These are phyloP conservation scores for Hermetia illucens DNA, from an alignment of 1,140 invertebrate genomes.

Conservation along the genomic window DNA sequence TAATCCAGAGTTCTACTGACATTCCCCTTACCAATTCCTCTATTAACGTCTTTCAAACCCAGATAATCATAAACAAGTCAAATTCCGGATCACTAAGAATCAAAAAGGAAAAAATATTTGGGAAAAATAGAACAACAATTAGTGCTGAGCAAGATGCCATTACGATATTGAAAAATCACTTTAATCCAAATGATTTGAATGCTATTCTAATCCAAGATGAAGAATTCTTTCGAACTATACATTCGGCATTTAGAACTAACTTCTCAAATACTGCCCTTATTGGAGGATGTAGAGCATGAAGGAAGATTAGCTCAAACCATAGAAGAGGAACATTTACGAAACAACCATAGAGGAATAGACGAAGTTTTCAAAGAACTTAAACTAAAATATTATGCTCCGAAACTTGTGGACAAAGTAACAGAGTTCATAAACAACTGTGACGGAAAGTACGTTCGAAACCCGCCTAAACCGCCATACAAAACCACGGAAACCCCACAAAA, in stretches of 20 bases:
- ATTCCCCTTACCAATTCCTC: too few species aligned
- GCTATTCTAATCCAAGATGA: neutral
- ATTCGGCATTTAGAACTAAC: neutral
- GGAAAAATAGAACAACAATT: neutral
- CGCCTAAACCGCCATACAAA: neutral
- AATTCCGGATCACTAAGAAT: neutral
- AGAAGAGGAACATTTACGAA: neutral
- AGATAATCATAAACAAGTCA: too few species aligned
- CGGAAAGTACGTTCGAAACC: slow-evolving; percentile 6
- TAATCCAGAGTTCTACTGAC: too few species aligned
- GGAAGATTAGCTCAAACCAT: neutral
- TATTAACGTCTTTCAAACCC: too few species aligned
- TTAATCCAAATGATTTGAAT: neutral
- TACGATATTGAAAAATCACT: neutral
- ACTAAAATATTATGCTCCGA: neutral
- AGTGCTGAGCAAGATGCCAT: neutral
- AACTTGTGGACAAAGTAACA: neutral
- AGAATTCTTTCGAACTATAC: neutral
- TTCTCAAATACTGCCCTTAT: neutral
- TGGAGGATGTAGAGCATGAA: neutral
- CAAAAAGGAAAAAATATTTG: neutral
- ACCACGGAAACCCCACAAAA: slow-evolving; percentile 2
- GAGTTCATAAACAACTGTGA: neutral
- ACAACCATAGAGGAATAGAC: neutral
- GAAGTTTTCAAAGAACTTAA: neutral